Evolutionary conservation across 2,797 vertebrate species (phyloP).

Genomic region (Chelmon rostratus): DNA sequence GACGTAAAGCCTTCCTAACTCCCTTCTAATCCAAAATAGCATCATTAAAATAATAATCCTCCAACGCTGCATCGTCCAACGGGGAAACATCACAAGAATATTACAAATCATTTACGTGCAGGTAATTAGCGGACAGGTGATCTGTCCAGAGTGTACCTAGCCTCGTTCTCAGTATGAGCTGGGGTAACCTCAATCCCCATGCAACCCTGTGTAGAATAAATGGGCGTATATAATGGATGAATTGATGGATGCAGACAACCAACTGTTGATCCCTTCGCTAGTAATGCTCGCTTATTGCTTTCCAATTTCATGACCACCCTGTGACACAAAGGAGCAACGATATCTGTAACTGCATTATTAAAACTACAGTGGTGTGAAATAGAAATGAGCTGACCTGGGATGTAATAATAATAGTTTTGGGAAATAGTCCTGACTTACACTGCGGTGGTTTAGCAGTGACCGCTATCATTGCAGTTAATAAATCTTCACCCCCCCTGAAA

Average conservation of each 20-base stretch:
- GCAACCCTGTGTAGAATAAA: neutral
- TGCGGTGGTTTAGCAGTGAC: neutral
- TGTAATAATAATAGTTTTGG: neutral
- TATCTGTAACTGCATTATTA: neutral
- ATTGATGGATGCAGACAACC: constrained; percentile 20
- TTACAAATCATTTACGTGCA: constrained; percentile 25
- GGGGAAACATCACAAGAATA: constrained; percentile 23
- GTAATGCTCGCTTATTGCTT: neutral
- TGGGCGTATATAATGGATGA: neutral
- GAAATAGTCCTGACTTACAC: neutral
- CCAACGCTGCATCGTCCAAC: neutral
- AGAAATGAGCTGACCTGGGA: neutral
- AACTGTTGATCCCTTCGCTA: neutral
- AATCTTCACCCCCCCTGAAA: neutral
- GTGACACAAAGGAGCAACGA: neutral
- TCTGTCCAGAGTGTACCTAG: neutral
- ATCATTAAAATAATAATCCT: constrained; percentile 20
- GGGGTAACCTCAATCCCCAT: neutral
- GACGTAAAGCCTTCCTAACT: neutral
- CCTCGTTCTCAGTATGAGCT: neutral
- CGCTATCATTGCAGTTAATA: neutral
- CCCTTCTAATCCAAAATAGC: constrained; percentile 10
- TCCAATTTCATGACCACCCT: neutral
- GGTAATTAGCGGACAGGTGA: constrained; percentile 23
- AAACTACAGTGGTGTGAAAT: neutral